Conservation (phyloP, 2,888 invertebrate species). For the Macaria notata region DNA sequence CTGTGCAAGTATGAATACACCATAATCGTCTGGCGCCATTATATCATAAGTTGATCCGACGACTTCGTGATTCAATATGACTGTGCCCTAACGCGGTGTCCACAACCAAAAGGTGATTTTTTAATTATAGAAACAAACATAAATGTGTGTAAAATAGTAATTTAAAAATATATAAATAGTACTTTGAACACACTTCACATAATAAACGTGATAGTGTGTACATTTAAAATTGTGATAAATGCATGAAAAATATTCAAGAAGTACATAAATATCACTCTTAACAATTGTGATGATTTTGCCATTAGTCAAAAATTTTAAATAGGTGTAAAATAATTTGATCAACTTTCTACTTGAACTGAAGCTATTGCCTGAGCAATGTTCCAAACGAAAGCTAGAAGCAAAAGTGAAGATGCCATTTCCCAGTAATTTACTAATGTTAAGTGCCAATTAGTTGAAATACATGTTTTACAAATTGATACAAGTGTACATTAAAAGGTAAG, state of each 20-base stretch:
- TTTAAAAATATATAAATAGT: conserved; percentile 43
- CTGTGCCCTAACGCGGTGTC: conserved; percentile 50
- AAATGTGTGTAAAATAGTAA: conserved; percentile 50
- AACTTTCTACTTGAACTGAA: conserved; percentile 53
- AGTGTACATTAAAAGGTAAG: conserved; percentile 29
- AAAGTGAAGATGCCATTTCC: conserved; percentile 46
- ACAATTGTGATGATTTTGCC: conserved; percentile 81
- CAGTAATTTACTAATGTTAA: conserved; percentile 25
- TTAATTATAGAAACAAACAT: conserved; percentile 43
- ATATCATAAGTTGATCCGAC: conserved; percentile 41
- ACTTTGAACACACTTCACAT: conserved; percentile 21
- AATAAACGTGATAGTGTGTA: conserved; percentile 24
- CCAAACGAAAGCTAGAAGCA: conserved; percentile 52
- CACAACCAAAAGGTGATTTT: conserved; percentile 48
- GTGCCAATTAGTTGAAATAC: conserved; percentile 23
- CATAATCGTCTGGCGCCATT: neutral
- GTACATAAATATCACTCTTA: conserved; percentile 60
- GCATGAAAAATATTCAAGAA: conserved; percentile 40
- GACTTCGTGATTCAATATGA: conserved; percentile 46
- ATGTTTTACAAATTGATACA: neutral
- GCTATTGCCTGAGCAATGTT: conserved; percentile 49
- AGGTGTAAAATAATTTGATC: conserved; percentile 35
- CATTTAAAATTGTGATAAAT: conserved; percentile 40
- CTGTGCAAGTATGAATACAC: neutral
- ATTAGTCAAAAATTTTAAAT: conserved; percentile 71